Evolutionary conservation across 2,888 invertebrate genomes (phyloP), one percentile per base, ranked within the genome.

Genomic region (Clostera curtula): DNA sequence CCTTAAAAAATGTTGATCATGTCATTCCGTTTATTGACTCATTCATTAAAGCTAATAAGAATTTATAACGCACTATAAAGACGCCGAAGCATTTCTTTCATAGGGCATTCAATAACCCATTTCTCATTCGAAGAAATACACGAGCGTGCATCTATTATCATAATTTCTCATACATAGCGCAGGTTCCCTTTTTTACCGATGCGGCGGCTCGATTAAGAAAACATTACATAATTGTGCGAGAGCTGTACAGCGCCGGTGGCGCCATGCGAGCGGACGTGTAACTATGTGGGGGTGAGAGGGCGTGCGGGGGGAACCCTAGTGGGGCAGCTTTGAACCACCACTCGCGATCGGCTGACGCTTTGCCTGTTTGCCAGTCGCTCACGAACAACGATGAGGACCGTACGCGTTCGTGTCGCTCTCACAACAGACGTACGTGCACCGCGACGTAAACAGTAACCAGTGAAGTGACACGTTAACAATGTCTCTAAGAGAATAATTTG

Each of bases 141-240:
- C 43, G 36, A 37, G 38, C 33, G 31, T 36, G 46, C 41, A 50
- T 46, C 44, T 49, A 50, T 56, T 55, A 64, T 40, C 45, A 59
- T 63, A 53, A 56, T 57, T 52, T 50, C 51, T 50, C 34, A 48
- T 46, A 51, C 39, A 37, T 31, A 37, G 45, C 48, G 49, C 48
- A 53, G 45, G 56, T 54, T 59, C 59, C 44, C 54, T 60, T 68
- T 70, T 62, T 67, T 66, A 50, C 53, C 54, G 56, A 59, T 65
- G 63, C 63, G 67, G 66, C 67, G 59, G 67, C 66, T 73, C 69
- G 70, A 79, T 77, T 76, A 79, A 75, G 73, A 79, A 80, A 80
- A 77, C 72, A 79, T 77, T 79, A 79, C 69, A 77, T 82, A 80
- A 80, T 77, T 79, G 72, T 76, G 66, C 62, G 67, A 71, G 64